Conservation (phyloP, 2,888 invertebrate species). For the Aspidiotus destructor region DNA sequence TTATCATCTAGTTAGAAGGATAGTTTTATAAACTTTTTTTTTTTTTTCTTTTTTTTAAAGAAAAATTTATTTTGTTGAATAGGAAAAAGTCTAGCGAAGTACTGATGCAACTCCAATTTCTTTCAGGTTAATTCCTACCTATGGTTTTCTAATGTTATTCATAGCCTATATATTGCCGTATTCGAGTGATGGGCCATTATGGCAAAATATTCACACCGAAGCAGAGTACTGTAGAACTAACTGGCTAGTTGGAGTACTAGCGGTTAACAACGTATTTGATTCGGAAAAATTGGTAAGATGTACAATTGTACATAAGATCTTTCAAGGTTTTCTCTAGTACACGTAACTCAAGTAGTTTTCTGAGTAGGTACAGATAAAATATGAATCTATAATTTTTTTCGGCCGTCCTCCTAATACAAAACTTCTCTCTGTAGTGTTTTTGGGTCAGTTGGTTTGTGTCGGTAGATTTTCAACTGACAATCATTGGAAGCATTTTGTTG, state of each 20-base stretch:
- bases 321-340: background rate
- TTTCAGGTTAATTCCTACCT: background rate
- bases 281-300: background rate
- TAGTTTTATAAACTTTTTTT: too few relatives aligned
- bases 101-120: background rate
- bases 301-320: background rate
- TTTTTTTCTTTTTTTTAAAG: too few relatives aligned
- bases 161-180: background rate
- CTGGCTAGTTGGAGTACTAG: background rate
- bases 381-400: too few relatives aligned
- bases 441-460: background rate
- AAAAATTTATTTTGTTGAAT: too few relatives aligned
- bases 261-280: background rate
- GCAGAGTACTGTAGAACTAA: background rate
- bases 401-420: too few relatives aligned
- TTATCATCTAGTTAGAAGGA: too few relatives aligned
- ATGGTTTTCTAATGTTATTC: background rate
- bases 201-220: background rate
- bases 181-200: background rate
- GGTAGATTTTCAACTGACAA: conserved; percentile 1
- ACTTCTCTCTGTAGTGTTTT: background rate
- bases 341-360: background rate
- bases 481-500: background rate
- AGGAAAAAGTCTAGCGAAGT: too few relatives aligned
- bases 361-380: background rate